phyloP scores from a whole-genome alignment of 2,797 vertebrate genomes.

The Catostomus latipinnis region DNA sequence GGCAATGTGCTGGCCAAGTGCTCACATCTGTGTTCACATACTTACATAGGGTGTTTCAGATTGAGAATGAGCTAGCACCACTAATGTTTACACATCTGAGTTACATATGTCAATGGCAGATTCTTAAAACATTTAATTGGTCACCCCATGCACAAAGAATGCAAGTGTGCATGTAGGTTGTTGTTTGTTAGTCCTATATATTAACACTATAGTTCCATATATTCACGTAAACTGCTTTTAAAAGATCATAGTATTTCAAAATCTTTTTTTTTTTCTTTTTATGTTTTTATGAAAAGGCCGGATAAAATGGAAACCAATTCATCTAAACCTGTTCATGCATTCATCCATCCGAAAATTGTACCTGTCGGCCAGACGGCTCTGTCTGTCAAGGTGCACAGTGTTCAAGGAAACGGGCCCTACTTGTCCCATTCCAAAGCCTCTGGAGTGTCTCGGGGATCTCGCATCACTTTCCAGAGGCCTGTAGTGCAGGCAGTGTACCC shows the following conservation, averaged over 20 bases:
- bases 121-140: too few relatives aligned
- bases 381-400: constrained; percentile 35
- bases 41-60: too few relatives aligned
- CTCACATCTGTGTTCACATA: too few relatives aligned
- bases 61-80: too few relatives aligned
- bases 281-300: constrained; percentile 31
- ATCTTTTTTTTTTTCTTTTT: constrained; percentile 16
- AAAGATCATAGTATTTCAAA: background rate
- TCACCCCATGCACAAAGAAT: too few relatives aligned
- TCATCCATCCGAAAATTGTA: constrained; percentile 18
- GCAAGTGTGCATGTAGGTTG: too few relatives aligned
- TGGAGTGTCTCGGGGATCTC: constrained; percentile 35
- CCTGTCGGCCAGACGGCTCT: constrained; percentile 23
- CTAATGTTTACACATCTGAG: too few relatives aligned
- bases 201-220: too few relatives aligned
- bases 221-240: too few relatives aligned
- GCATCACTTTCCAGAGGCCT: constrained; percentile 53
- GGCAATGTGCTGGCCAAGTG: too few relatives aligned
- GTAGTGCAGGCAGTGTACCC: constrained; percentile 46
- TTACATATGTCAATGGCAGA: too few relatives aligned
- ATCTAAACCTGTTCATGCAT: background rate
- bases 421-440: constrained; percentile 27
- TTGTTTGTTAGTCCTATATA: too few relatives aligned
- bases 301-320: constrained; percentile 19
- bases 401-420: constrained; percentile 19